Base-by-base conservation (phyloP, 1,140 invertebrate genomes). In the Neodiprion fabricii region DNA sequence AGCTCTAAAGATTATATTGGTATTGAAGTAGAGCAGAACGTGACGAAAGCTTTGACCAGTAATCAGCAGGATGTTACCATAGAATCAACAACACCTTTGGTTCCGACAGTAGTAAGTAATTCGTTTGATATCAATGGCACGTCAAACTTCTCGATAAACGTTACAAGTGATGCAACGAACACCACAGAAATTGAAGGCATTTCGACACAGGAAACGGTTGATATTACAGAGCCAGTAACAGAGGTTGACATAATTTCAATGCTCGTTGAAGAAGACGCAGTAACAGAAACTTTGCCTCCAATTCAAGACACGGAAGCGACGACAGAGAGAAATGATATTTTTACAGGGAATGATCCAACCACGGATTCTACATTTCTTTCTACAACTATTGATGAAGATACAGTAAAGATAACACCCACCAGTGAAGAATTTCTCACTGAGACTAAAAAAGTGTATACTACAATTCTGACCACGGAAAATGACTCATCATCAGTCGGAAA, bases 231-330 rank as follows among this genome's bases (percentile, higher is more conserved):
- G 50, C 50, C 50, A 53, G 50, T 53, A 53, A 53, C 50, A 14
- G 50, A 53, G 50, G 50, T n/a, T 53, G 50, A 53, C n/a, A 53
- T n/a, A 53, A 53, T 53, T n/a, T n/a, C 50, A 53, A 53, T n/a
- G n/a, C 10, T 53, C 10, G n/a, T 11, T n/a, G 50, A 14, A 53
- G 50, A 53, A 53, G 50, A 53, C 10, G 1, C 50, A 2, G n/a
- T n/a, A 10, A 53, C 50, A 1, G 50, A 53, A 53, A 14, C 50
- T 53, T 14, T 53, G 14, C 14, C 50, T 53, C 10, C 50, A 14
- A 53, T 53, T 21, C 17, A 21, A 21, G 17, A 21, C 17, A 21
- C 17, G 17, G 17, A 21, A 21, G 17, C 17, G 17, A 21, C 17
- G 17, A 21, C 17, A 21, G 17, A 21, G 1, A 21, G 17, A 21